Conservation (phyloP, 2,888 invertebrate species). For the Pachydiplax longipennis region DNA sequence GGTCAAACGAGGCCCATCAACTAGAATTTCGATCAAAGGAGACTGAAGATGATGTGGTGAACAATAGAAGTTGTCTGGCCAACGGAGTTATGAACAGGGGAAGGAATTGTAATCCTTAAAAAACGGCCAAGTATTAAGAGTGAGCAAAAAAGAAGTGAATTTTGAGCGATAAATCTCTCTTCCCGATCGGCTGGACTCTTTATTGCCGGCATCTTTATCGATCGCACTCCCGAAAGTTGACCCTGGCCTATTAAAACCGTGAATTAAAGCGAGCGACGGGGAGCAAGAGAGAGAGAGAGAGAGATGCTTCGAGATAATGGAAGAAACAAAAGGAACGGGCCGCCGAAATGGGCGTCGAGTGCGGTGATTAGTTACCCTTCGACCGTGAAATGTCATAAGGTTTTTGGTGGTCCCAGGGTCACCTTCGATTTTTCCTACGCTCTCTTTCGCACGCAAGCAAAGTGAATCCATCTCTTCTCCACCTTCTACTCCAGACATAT, state of each 20-base stretch:
- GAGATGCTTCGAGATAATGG: neutral
- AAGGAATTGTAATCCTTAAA: neutral
- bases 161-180: constrained; percentile 9
- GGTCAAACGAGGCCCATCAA: no score
- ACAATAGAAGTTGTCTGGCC: no score
- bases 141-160: neutral
- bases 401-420: constrained; percentile 15
- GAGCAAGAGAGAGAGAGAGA: neutral
- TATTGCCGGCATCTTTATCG: constrained; percentile 11
- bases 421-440: neutral
- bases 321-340: neutral
- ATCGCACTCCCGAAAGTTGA: constrained; percentile 27
- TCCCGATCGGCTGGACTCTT: neutral
- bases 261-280: constrained; percentile 20
- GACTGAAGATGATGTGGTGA: no score
- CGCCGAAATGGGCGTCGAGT: neutral
- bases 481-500: no score
- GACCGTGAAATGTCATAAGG: constrained; percentile 7
- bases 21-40: no score
- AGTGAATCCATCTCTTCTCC: no score
- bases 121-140: neutral
- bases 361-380: constrained; percentile 1
- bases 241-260: constrained; percentile 37
- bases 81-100: neutral
- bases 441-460: neutral